Evolutionary conservation across 92 coral and sea anemone species (phyloP).

Genomic region (Plumapathes pennacea): DNA sequence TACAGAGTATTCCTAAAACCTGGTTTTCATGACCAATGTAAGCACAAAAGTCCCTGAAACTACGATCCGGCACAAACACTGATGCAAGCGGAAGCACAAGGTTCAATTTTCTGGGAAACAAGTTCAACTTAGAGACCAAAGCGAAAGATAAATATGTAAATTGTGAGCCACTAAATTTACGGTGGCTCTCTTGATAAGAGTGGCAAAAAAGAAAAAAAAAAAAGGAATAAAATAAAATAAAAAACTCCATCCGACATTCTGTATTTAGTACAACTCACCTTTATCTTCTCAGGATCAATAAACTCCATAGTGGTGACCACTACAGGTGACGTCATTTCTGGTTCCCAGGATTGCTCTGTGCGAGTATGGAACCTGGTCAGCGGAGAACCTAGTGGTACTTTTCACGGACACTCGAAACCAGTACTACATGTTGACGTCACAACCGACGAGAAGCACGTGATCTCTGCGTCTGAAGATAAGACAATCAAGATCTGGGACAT

Average conservation of each 20-base stretch:
- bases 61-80: too few species aligned
- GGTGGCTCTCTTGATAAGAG: not conserved
- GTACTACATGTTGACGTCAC: constrained; percentile 66
- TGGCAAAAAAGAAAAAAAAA: too few species aligned
- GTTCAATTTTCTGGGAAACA: too few species aligned
- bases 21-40: too few species aligned
- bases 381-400: constrained; percentile 49
- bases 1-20: too few species aligned
- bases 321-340: constrained; percentile 44
- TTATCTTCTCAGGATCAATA: constrained; percentile 45
- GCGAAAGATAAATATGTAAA: not conserved
- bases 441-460: constrained; percentile 45
- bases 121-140: not conserved
- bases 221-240: not conserved
- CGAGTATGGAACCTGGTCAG: constrained; percentile 56
- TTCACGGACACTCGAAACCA: constrained; percentile 65
- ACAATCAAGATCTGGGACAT: constrained; percentile 67
- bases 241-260: not conserved
- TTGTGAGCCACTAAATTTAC: not conserved
- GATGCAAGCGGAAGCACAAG: too few species aligned
- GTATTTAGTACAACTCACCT: not conserved
- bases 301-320: constrained; percentile 36
- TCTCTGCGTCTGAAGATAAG: constrained; percentile 86
- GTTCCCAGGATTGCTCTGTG: constrained; percentile 63
- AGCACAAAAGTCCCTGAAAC: too few species aligned